These are phyloP conservation scores for Gobiocypris rarus DNA, from an alignment of 2,113 vertebrate species.

Conservation along the genomic window DNA sequence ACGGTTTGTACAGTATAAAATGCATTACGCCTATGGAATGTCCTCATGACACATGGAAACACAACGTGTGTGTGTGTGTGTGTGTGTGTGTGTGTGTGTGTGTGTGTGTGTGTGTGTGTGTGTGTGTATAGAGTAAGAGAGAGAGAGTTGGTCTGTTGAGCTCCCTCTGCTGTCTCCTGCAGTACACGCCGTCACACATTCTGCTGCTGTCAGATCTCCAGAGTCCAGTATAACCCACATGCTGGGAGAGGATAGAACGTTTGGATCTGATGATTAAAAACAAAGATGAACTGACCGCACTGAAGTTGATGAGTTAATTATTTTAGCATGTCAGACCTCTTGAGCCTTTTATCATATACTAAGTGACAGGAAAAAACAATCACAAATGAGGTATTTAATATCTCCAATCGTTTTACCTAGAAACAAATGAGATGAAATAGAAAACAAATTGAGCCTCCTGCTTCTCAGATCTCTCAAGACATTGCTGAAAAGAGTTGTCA, in stretches of 20 bases:
- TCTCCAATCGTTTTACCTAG: neutral
- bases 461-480: too few relatives aligned
- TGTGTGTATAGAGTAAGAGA: too few relatives aligned
- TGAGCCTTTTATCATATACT: conserved; percentile 36
- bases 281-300: neutral
- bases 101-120: too few relatives aligned
- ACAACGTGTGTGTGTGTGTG: too few relatives aligned
- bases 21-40: too few relatives aligned
- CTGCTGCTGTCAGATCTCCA: conserved; percentile 23
- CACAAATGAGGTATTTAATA: neutral
- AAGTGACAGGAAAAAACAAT: neutral
- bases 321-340: conserved; percentile 30
- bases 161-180: conserved; percentile 50
- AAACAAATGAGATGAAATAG: conserved; percentile 13
- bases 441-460: conserved; percentile 5
- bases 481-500: neutral
- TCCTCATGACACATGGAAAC: too few relatives aligned
- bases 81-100: too few relatives aligned
- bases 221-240: neutral
- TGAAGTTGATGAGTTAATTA: conserved; percentile 4
- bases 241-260: neutral
- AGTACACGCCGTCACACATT: neutral
- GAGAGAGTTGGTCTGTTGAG: conserved; percentile 24
- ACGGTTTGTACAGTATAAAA: too few relatives aligned
- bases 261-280: conserved; percentile 15